Evolutionary conservation across 2,888 invertebrate genomes (phyloP), one percentile per base, ranked within the genome.

Genomic region (Balanococcus diminutus): DNA sequence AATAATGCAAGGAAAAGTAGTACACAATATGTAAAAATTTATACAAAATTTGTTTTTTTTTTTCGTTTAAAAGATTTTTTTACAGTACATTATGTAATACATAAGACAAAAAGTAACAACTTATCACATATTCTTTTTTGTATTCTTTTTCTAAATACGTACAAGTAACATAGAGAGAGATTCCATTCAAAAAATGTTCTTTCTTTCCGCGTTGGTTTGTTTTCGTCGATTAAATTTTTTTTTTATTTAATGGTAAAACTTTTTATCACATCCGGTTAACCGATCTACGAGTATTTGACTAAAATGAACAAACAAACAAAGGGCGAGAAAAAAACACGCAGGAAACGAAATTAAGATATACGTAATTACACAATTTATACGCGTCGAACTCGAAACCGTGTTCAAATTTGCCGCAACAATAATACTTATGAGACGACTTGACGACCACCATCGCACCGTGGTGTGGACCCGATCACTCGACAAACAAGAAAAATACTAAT

Each of bases 241-340:
- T 31, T 79, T 79, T 36, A 79, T 25, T 56, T 22, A 61, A 19
- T 67, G 84, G 84, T 84, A 84, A 84, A 67, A 67, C 16, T 36
- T 32, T 14, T 28, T 84, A 84, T 84, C 84, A 84, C 84, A 84
- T 67, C 84, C 84, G 61, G 61, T 36, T 67, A 39, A 84, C 56
- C 84, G 32, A 61, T 84, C 19, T 28, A 84, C 67, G 84, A 84
- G 84, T 84, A 84, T 84, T 83, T 79, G 56, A 56, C 61, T 83
- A 56, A 83, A 56, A 28, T 61, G 61, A 22, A 61, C 25, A 28
- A 67, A 67, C 16, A 28, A 67, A 67, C 14, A 67, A 31, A 67
- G 28, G 22, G 46, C 46, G 46, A 67, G 28, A 67, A 61, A 9
- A 67, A 67, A 61, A 61, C 22, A 25, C 22, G 61, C 2, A 22